Evolutionary conservation across 2,797 vertebrate genomes (phyloP), one percentile per base, ranked within the genome.

Genomic region (Nannoperca obscura): DNA sequence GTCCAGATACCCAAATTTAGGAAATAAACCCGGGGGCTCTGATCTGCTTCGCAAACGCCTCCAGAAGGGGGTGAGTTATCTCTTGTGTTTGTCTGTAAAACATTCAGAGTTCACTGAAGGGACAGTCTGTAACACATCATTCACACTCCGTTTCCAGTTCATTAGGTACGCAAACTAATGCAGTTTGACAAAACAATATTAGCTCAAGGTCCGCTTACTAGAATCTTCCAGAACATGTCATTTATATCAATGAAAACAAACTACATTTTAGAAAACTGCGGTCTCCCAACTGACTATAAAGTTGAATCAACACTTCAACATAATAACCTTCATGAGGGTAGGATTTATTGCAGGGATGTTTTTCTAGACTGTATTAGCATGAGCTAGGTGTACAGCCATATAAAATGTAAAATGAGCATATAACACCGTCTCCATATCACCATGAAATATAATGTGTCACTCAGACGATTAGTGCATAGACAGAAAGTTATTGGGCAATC

Each of bases 1-100:
- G 95, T 94, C 97, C 86, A 97, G 96, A 86, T 99, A 99, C 75
- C 98, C 98, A 92, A 97, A 97, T 87, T 94, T 99, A 92, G 98
- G 97, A 67, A 95, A 97, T 83, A 99, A 99, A 83, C 97, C 98
- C 8, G 98, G 98, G 63, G 98, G 98, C 61, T 99, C 98, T 0
- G 98, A 99, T 88, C 96, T 99, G 89, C 96, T 99, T 87, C 97
- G 98, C 87, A 99, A 99, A 94, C 95, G 98, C 74, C 96, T 99
- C 77, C 97, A 98, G 89, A 99, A 99, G 89, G 98, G 98, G 94
- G 98, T 99, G 93, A 97, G 96, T 95, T 81, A 42, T 57, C 36
- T 27, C 8, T 7, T 13, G 2, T 46, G 60, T 42, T 68, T 82
- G n/a, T 58, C 22, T 78, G 12, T 36, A 54, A 11, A 70, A 82